Evolutionary conservation across 1,140 invertebrate species (phyloP), one percentile per base, ranked within the genome.

Genomic region (Diprion similis): DNA sequence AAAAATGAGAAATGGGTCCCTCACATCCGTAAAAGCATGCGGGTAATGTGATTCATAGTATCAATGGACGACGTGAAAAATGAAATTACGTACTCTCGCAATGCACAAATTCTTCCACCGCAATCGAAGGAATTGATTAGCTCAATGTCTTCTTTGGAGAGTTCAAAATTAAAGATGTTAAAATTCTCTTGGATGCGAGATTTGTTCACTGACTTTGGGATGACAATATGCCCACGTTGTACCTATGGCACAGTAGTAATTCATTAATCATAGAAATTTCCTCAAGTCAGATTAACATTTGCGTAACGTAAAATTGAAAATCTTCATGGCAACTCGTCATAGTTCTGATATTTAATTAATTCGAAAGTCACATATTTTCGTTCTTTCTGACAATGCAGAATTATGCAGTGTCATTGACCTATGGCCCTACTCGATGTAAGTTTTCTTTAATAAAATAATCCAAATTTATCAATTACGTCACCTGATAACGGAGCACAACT

Each of bases 181-280:
- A 93, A 89, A 81, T 97, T 97, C 80, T 95, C 90, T 68, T 89
- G 85, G 67, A 97, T 94, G 47, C 95, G 90, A 3, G 89, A 88
- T 78, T 92, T 91, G 2, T 90, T 95, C 0, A 94, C 92, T 4
- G 94, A 95, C 84, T 97, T 97, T 2, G 96, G 95, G 78, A 68
- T 68, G 17, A 70, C 69, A 15, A 46, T 18, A 37, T 17, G n/a
- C 13, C 37, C 37, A 9, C 37, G 46, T 70, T 46, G 37, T 8
- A 70, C 13, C 37, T 70, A 24, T 13, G 17, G 45, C 46, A 70
- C 0, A 37, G 18, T 70, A 17, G 18, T 45, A 8, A 68, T 17
- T 15, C 13, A 64, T 64, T 17, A 64, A 64, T 15, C 59, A 6
- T 37, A 37, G 24, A 37, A 37, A 37, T 1, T 37, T 37, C 24